These are phyloP conservation scores for Schlechtendalia chinensis DNA, from an alignment of 1,140 invertebrate species.

Conservation along the genomic window DNA sequence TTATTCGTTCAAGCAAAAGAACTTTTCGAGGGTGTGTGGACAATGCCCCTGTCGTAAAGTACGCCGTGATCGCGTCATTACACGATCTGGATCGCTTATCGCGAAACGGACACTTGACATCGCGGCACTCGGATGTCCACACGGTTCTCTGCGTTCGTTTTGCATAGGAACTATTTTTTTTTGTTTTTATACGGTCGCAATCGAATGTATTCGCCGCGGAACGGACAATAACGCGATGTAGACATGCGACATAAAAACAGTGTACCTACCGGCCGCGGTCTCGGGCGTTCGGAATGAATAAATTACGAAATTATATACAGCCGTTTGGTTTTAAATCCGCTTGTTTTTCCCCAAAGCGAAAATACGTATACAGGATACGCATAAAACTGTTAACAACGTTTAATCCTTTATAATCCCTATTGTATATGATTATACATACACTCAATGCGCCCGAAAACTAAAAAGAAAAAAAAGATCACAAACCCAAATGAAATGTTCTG, in stretches of 20 bases:
- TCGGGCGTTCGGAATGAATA: not conserved
- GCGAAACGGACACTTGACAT: no score
- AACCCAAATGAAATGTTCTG: not conserved
- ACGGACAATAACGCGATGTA: not conserved
- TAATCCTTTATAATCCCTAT: conserved; percentile 25
- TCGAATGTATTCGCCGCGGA: not conserved
- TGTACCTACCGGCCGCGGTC: no score
- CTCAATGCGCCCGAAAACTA: not conserved
- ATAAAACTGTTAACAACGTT: conserved; percentile 27
- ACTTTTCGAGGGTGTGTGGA: no score
- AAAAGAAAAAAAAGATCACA: not conserved
- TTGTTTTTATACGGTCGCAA: no score
- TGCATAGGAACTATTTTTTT: no score
- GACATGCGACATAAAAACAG: no score
- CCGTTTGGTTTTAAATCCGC: not conserved
- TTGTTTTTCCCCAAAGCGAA: not conserved
- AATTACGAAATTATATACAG: not conserved
- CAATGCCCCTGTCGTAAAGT: no score
- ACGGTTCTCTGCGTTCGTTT: no score
- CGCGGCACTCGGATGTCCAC: no score
- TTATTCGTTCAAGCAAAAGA: no score
- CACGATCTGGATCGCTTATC: no score
- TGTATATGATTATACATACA: not conserved
- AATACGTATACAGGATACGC: not conserved
- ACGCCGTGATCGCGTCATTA: no score